Evolutionary conservation across 2,888 invertebrate genomes (phyloP).

Genomic region (Eupithecia inturbata): DNA sequence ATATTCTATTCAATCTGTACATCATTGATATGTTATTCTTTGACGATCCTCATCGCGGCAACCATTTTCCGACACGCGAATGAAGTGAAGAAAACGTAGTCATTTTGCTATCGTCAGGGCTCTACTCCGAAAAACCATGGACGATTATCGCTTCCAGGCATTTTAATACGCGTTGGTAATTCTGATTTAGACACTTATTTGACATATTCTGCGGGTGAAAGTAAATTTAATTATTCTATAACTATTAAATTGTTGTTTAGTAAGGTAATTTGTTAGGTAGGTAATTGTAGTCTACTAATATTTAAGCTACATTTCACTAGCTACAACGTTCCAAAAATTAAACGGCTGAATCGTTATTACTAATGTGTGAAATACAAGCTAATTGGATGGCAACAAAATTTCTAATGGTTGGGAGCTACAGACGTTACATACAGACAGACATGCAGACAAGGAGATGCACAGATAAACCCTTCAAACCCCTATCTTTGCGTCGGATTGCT

Average conservation of each 20-base stretch:
- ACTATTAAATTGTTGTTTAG: too few species aligned
- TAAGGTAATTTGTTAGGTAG: neutral
- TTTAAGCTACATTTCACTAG: neutral
- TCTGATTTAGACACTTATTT: neutral
- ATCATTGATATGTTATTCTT: conserved; percentile 37
- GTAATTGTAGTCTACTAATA: too few species aligned
- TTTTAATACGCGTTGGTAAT: neutral
- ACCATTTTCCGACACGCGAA: conserved; percentile 54
- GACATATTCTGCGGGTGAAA: neutral
- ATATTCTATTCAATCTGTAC: too few species aligned
- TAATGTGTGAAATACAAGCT: too few species aligned
- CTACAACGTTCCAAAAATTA: too few species aligned
- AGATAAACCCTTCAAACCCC: neutral
- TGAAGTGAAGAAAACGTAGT: conserved; percentile 60
- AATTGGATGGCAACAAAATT: neutral
- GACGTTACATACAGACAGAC: neutral
- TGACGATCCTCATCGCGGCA: conserved; percentile 45
- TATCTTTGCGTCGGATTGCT: neutral
- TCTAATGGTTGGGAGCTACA: neutral
- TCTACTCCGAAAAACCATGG: neutral
- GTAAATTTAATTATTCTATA: neutral
- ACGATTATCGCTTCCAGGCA: neutral
- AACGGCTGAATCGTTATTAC: too few species aligned
- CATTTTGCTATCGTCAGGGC: conserved; percentile 48
- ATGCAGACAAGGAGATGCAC: neutral